Base-by-base conservation (phyloP, 2,113 vertebrate genomes). In the Forbesichthys agassizii region DNA sequence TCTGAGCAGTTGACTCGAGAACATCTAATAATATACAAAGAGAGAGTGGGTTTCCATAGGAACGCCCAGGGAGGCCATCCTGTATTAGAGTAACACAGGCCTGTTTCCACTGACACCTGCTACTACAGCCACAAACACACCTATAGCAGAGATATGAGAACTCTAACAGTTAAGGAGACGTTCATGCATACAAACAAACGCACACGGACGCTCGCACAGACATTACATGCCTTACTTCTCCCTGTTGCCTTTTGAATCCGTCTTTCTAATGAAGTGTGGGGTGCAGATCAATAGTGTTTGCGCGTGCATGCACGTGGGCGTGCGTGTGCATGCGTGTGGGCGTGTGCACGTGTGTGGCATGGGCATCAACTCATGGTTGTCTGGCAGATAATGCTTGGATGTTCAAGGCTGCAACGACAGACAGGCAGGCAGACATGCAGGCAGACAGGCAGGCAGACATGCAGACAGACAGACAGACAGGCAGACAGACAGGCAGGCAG, bases 221-320 rank as follows among this genome's bases (percentile, higher is more conserved):
- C 36, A 70, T 64, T 71, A 61, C 68, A 69, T 33, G 48, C 79
- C 77, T 82, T 78, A 74, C 77, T 80, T 74, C 79, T 89, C 81
- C 76, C 80, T 75, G 78, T 84, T 86, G 79, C 85, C 76, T 88
- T 27, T 88, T 88, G 84, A 86, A 88, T 90, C 76, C 74, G 69
- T 84, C 80, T 82, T 78, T 87, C 80, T 88, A 89, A 89, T 90
- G 84, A 88, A 88, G 86, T 87, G 88, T 88, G 84, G 89, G 84
- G 88, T 82, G 86, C 81, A 81, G 85, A 88, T 91, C 88, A 84
- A 90, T 89, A 89, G 84, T 72, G 80, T 81, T 63, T 86, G 66
- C 66, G 66, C 56, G 33, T 65, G 33, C 33, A 12, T 59, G 16
- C 16, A 16, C 33, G 20, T 48, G 53, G 27, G 36, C 13, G 33